phyloP scores from a whole-genome alignment of 2,888 invertebrate species.

The Conistra vaccinii region DNA sequence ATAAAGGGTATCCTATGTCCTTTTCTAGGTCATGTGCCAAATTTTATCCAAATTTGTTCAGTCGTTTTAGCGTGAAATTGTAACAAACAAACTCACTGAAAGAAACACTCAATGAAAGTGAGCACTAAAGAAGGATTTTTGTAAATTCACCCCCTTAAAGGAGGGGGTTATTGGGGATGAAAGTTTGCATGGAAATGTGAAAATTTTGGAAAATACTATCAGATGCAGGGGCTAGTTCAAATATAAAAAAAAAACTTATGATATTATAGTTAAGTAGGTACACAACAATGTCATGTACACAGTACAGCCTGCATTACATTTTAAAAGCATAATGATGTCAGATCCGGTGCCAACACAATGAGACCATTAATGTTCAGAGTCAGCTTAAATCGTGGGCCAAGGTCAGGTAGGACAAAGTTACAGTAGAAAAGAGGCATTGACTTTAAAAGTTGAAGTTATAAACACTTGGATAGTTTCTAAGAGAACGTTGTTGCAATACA shows the following conservation, averaged over 20 bases:
- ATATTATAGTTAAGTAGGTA: conserved; percentile 1
- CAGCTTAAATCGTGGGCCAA: conserved; percentile 23
- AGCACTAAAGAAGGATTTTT: background rate
- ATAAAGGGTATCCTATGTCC: too few species aligned
- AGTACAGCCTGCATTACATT: conserved; percentile 23
- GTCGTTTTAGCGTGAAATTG: too few species aligned
- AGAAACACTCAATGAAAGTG: too few species aligned
- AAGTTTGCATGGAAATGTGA: too few species aligned
- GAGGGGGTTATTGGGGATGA: too few species aligned
- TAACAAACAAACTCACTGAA: too few species aligned
- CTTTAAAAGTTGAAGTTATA: background rate
- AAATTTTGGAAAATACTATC: too few species aligned
- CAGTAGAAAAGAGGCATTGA: background rate
- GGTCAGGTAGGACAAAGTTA: conserved; percentile 37
- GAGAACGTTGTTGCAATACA: background rate
- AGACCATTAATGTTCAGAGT: conserved; percentile 37
- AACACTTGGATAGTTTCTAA: background rate
- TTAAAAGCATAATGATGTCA: conserved; percentile 41
- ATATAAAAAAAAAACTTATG: too few species aligned
- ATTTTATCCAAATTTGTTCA: too few species aligned
- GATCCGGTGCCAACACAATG: conserved; percentile 54
- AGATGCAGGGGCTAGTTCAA: too few species aligned
- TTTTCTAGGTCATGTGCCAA: too few species aligned
- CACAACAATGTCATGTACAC: conserved; percentile 13
- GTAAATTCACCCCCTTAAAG: background rate